These are phyloP conservation scores for Penaeus chinensis DNA, from an alignment of 1,140 invertebrate genomes.

Conservation along the genomic window DNA sequence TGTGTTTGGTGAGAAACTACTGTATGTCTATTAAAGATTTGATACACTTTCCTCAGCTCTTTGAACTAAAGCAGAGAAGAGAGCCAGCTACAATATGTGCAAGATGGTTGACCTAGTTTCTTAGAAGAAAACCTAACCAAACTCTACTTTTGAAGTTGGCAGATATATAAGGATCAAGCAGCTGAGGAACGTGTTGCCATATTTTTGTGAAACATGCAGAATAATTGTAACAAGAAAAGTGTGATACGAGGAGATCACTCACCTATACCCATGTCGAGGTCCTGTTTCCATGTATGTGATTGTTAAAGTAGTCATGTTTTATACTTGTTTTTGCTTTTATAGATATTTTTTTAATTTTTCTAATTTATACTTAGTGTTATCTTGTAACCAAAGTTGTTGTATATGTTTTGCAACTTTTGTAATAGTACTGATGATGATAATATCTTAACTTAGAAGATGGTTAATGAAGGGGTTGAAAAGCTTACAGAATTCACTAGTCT, in stretches of 20 bases:
- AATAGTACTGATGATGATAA: slow-evolving; percentile 54
- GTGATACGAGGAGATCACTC: slow-evolving; percentile 38
- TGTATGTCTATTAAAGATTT: slow-evolving; percentile 30
- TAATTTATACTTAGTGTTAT: slow-evolving; percentile 62
- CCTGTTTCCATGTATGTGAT: slow-evolving; percentile 59
- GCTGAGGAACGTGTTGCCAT: slow-evolving; percentile 31
- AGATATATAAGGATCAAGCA: background rate
- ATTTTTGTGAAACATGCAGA: slow-evolving; percentile 34
- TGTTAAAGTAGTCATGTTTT: slow-evolving; percentile 61
- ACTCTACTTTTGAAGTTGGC: slow-evolving; percentile 25
- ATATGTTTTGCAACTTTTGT: slow-evolving; percentile 57
- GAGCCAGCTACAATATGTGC: slow-evolving; percentile 22
- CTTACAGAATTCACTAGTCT: slow-evolving; percentile 53
- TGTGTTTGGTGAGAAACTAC: slow-evolving; percentile 50
- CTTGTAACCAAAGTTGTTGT: slow-evolving; percentile 61
- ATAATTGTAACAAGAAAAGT: slow-evolving; percentile 37
- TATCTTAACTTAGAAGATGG: slow-evolving; percentile 51
- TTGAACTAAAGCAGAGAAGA: background rate
- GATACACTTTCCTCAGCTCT: slow-evolving; percentile 23
- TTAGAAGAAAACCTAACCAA: slow-evolving; percentile 26
- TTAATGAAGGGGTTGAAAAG: slow-evolving; percentile 49
- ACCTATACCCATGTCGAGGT: slow-evolving; percentile 52
- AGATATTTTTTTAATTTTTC: slow-evolving; percentile 62
- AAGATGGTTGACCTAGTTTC: slow-evolving; percentile 43
- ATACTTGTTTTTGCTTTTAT: slow-evolving; percentile 61